A percentile compares a stretch with the other conserved stretches of the same genome.
Evolutionary conservation across 2,888 invertebrate genomes (phyloP).

Genomic region (Drosophila tripunctata): DNA sequence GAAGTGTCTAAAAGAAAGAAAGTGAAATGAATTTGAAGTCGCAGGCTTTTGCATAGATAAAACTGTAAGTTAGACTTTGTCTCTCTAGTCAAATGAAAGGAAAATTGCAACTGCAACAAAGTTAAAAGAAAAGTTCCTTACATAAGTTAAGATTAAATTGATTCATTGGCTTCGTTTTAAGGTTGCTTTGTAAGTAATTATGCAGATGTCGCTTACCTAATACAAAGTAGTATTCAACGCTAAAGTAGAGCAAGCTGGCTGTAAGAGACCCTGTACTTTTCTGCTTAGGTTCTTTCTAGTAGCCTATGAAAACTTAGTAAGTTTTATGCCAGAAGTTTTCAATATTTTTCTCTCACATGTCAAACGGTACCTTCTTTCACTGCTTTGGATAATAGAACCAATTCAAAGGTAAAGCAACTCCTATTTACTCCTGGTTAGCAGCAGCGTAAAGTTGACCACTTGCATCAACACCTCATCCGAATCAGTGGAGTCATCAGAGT

Average conservation of each 20-base stretch:
- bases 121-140: conserved; percentile 8
- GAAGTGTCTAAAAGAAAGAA: conserved; percentile 29
- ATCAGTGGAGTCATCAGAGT: conserved; percentile 8
- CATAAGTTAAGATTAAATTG: conserved; percentile 7
- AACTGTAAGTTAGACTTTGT: conserved; percentile 6
- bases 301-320: too few relatives aligned
- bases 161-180: background rate
- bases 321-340: too few relatives aligned
- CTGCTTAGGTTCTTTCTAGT: too few relatives aligned
- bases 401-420: background rate
- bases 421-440: background rate
- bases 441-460: conserved; percentile 3
- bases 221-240: too few relatives aligned
- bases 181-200: background rate
- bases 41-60: conserved; percentile 31
- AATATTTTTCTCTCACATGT: too few relatives aligned
- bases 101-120: conserved; percentile 15
- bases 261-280: too few relatives aligned
- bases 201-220: background rate
- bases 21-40: conserved; percentile 19
- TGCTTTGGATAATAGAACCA: background rate
- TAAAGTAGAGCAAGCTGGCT: too few relatives aligned
- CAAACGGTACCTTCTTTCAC: background rate
- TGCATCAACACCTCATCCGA: conserved; percentile 46
- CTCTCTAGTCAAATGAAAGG: conserved; percentile 15